Base-by-base conservation (phyloP, 2,797 vertebrate species). In the Lateolabrax maculatus region DNA sequence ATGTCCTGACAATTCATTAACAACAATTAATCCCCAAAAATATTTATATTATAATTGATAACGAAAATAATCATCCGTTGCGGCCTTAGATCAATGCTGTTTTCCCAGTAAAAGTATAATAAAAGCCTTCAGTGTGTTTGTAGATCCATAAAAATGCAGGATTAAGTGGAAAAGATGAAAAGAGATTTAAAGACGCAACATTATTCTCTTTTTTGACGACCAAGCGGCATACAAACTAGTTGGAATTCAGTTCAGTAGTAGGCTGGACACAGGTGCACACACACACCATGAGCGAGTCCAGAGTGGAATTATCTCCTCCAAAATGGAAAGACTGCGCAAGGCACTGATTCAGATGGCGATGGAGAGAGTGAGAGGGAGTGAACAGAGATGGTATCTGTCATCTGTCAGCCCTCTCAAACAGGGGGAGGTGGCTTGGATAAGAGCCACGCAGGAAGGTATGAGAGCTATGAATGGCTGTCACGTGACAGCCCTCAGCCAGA, bases 391-490 rank as follows among this genome's bases (percentile, higher is more conserved):
- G 55, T 72, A 73, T 89, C 84, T 70, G 87, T 75, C 57, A 67
- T 80, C 78, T 81, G 77, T 90, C 84, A 62, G 76, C 41, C 49
- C 52, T 76, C 71, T 85, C 78, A 49, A 78, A 52, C 75, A 65
- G 55, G 65, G 80, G 86, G 86, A 52, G 78, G 81, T 68, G 73
- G 65, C 46, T 52, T 62, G 58, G 81, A 85, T 71, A 58, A 48
- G 66, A 85, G 77, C 84, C 74, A 77, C 9, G 16, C 80, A 75
- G 75, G 81, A 84, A 76, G 75, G 75, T 71, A 74, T 81, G 81
- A 55, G 25, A 91, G 49, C 87, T 78, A 71, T 83, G 81, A 83
- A 75, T 79, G 84, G 77, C 77, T 64, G 48, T 80, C 69, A 57
- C 31, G 7, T 71, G 70, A 68, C 61, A 64, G 60, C 62, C 49